phyloP scores from a whole-genome alignment of 1,140 invertebrate species.

The Copidosoma floridanum region DNA sequence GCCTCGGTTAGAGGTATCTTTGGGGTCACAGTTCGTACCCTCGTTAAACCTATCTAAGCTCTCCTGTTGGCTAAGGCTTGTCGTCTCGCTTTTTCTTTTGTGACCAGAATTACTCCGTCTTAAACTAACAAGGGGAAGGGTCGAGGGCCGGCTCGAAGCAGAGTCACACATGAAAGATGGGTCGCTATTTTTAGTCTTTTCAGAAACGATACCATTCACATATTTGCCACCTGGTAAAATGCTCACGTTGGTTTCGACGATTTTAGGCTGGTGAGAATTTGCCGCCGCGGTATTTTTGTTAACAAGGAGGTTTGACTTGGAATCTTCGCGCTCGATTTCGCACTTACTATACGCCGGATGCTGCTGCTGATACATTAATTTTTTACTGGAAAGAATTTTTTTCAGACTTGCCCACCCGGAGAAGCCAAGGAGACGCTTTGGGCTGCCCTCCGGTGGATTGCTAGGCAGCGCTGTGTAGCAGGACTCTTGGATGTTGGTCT shows the following conservation, averaged over 20 bases:
- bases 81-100: constrained; percentile 36
- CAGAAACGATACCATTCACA: constrained; percentile 42
- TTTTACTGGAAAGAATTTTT: constrained; percentile 36
- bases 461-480: constrained; percentile 9
- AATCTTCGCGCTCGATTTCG: constrained; percentile 47
- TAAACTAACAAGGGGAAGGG: constrained; percentile 39
- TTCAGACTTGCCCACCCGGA: constrained; percentile 35
- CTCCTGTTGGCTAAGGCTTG: constrained; percentile 42
- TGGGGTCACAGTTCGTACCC: constrained; percentile 62
- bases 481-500: constrained; percentile 55
- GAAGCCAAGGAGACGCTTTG: constrained; percentile 21
- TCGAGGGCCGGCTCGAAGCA: constrained; percentile 42
- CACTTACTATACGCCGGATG: constrained; percentile 43
- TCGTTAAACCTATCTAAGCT: constrained; percentile 68
- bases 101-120: no score
- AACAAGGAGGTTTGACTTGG: constrained; percentile 47
- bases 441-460: constrained; percentile 17
- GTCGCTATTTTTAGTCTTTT: constrained; percentile 30
- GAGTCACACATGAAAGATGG: constrained; percentile 31
- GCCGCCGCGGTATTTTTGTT: constrained; percentile 32
- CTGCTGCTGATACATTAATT: constrained; percentile 40
- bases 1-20: constrained; percentile 70
- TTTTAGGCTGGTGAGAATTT: constrained; percentile 34
- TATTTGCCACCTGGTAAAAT: constrained; percentile 44
- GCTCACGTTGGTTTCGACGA: constrained; percentile 46